Evolutionary conservation across 2,888 invertebrate genomes (phyloP).

Genomic region (Xestia c-nigrum): DNA sequence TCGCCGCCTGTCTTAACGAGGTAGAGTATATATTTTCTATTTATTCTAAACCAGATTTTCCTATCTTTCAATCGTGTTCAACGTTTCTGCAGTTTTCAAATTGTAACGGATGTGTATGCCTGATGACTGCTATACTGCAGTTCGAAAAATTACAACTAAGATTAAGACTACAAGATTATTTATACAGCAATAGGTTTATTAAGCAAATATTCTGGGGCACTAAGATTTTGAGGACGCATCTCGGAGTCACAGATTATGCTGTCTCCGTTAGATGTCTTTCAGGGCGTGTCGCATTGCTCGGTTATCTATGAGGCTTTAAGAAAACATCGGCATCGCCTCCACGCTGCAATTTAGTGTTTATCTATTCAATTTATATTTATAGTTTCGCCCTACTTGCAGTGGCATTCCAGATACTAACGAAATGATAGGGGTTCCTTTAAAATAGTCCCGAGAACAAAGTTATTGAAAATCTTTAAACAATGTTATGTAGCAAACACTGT

Average conservation of each 20-base stretch:
- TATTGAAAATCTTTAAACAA: slow-evolving; percentile 35
- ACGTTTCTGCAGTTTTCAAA: slow-evolving; percentile 36
- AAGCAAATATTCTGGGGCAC: slow-evolving; percentile 14
- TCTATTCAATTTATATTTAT: slow-evolving; percentile 88
- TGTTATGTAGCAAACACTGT: slow-evolving; percentile 25
- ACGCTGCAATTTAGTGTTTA: slow-evolving; percentile 75
- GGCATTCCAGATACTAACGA: slow-evolving; percentile 77
- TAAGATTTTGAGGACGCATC: slow-evolving; percentile 38
- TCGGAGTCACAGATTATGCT: slow-evolving; percentile 47
- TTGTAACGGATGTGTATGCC: slow-evolving; percentile 11
- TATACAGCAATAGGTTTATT: slow-evolving; percentile 9
- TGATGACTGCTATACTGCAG: slow-evolving; percentile 1
- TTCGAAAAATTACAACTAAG: too few relatives aligned
- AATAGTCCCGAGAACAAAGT: slow-evolving; percentile 54
- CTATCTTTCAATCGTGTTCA: slow-evolving; percentile 41
- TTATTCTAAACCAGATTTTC: slow-evolving; percentile 44
- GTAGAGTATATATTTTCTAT: slow-evolving; percentile 79
- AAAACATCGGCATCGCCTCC: slow-evolving; percentile 73
- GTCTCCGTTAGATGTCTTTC: slow-evolving; percentile 62
- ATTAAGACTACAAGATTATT: slow-evolving; percentile 1
- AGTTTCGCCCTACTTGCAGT: slow-evolving; percentile 80
- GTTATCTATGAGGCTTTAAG: slow-evolving; percentile 62
- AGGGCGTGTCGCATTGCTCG: slow-evolving; percentile 68
- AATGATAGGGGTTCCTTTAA: slow-evolving; percentile 75
- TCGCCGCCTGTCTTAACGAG: slow-evolving; percentile 98